Evolutionary conservation across 2,797 vertebrate genomes (phyloP).

Genomic region (Xiphophorus birchmanni): DNA sequence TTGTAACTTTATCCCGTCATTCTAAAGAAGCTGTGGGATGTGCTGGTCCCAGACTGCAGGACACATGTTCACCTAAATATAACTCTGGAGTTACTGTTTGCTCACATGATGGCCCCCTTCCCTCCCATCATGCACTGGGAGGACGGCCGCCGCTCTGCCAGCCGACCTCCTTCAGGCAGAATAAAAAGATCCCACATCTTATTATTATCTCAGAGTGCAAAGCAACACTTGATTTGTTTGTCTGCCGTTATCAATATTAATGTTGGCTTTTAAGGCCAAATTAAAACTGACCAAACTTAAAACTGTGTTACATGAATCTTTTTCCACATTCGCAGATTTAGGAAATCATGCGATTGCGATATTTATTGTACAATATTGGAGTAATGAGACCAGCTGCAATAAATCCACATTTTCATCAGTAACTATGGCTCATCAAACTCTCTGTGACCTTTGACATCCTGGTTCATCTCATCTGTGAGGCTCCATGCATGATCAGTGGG

Average conservation of each 20-base stretch:
- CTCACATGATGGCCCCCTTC: conserved; percentile 55
- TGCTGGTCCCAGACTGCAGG: conserved; percentile 14
- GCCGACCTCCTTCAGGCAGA: conserved; percentile 2
- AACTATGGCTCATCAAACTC: neutral
- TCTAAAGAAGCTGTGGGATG: neutral
- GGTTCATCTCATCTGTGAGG: neutral
- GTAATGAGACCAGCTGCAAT: neutral
- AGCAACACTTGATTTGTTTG: neutral
- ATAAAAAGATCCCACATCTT: conserved; percentile 1
- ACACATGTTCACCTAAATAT: conserved; percentile 62
- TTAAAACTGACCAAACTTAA: neutral
- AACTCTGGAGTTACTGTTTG: conserved; percentile 56
- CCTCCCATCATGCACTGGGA: conserved; percentile 33
- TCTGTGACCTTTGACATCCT: neutral
- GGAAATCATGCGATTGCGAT: neutral
- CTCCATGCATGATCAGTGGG: neutral
- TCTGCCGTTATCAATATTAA: neutral
- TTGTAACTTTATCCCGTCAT: conserved; percentile 11
- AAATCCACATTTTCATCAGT: neutral
- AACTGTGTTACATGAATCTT: neutral
- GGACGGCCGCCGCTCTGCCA: conserved; percentile 16
- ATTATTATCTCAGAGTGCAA: neutral
- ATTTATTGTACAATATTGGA: conserved; percentile 4
- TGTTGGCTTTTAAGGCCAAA: neutral
- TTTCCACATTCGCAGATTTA: neutral